phyloP scores from a whole-genome alignment of 2,797 vertebrate species.

The Schizothorax lantsangensis region DNA sequence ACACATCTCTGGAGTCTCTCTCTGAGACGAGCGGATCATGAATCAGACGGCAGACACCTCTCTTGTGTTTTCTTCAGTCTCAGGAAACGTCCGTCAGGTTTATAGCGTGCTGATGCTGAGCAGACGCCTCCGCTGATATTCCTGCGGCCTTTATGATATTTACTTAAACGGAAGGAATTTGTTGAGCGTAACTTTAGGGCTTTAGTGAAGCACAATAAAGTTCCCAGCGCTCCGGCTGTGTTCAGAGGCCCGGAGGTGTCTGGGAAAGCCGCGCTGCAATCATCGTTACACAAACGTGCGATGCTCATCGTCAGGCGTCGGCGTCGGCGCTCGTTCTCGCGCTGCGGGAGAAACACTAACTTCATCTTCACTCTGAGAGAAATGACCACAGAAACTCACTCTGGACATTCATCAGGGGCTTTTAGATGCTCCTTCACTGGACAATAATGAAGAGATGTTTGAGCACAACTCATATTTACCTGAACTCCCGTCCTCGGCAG shows the following conservation, averaged over 20 bases:
- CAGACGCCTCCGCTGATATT: conserved; percentile 74
- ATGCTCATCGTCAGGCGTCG: conserved; percentile 18
- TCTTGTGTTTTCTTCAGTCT: conserved; percentile 71
- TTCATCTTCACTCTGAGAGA: background rate
- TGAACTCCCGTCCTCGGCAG: background rate
- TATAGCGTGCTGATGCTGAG: conserved; percentile 77
- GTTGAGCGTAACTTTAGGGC: conserved; percentile 73
- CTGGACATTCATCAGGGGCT: background rate
- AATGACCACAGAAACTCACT: background rate
- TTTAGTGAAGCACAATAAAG: conserved; percentile 74
- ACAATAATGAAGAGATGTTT: background rate
- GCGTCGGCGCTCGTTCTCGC: background rate
- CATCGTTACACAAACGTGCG: background rate
- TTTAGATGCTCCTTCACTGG: background rate
- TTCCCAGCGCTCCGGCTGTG: conserved; percentile 58
- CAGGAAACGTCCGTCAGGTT: conserved; percentile 77
- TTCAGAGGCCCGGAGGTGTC: conserved; percentile 58
- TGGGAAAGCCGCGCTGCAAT: conserved; percentile 39
- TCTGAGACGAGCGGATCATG: conserved; percentile 64
- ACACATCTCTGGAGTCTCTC: conserved; percentile 62
- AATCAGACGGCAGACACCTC: conserved; percentile 72
- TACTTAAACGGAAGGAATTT: conserved; percentile 78
- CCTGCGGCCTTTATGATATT: conserved; percentile 76
- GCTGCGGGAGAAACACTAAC: background rate
- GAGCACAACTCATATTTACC: background rate